Evolutionary conservation across 1,140 invertebrate genomes (phyloP), one percentile per base, ranked within the genome.

Genomic region (Cydia pomonella): DNA sequence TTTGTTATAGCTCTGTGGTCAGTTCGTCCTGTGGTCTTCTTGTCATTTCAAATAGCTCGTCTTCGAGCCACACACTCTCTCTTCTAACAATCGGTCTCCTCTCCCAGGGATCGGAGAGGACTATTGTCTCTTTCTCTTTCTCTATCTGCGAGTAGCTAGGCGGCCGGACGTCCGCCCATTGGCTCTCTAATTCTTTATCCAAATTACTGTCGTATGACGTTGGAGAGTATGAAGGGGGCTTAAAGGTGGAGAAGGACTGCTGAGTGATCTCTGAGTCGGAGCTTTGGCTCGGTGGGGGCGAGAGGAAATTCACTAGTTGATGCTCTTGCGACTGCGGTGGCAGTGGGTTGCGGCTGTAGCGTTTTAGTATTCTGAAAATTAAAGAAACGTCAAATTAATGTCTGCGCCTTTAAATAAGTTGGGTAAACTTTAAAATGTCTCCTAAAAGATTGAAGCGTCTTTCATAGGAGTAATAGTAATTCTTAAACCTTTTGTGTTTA

Each of bases 11-110:
- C 93, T 96, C 96, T 74, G 96, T 97, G 71, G 96, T 96, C 77
- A 97, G 96, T 93, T 96, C 96, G 87, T 97, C 96, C 86, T 97
- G 96, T 3, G 96, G 96, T 78, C 96, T 93, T 83, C 96, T 96
- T 21, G 96, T 96, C 82, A 96, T 93, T 82, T 95, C 95, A 80
- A 95, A 95, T 78, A 96, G 95, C 85, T 96, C 96, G 79, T 96
- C 95, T 80, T 96, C 95, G 50, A 95, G 88, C 92, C 95, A 96
- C 53, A 95, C 80, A 91, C 93, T 88, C 84, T 95, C 91, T 75
- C 92, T 82, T 50, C 89, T 86, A 6, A 91, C 91, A 76, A 92
- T 91, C 12, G 92, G 87, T 79, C 91, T 79, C 64, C 91, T 88
- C 76, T 92, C 90, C 93, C 93, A 93, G 6, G 90, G 91, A 71